Evolutionary conservation across 2,797 vertebrate species (phyloP).

Genomic region (Nothura maculosa): DNA sequence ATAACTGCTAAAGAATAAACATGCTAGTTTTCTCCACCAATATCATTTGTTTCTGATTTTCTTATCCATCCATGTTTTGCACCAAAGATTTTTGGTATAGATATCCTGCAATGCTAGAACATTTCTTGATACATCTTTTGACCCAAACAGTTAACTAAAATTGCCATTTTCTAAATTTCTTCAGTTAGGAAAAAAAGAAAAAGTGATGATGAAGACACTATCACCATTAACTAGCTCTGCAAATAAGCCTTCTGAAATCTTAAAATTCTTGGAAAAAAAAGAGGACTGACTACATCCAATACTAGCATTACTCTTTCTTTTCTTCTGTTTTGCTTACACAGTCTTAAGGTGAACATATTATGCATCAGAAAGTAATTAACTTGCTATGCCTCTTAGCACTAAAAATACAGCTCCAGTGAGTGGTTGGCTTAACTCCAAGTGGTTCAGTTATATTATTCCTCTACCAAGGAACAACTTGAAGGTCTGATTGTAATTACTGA

Average conservation of each 20-base stretch:
- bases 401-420: not conserved
- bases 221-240: not conserved
- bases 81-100: not conserved
- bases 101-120: not conserved
- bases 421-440: not conserved
- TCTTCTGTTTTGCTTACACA: no score
- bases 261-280: not conserved
- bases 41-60: not conserved
- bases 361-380: constrained; percentile 3
- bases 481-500: constrained; percentile 7
- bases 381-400: not conserved
- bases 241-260: constrained; percentile 9
- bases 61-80: not conserved
- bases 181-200: not conserved
- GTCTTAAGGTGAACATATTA: not conserved
- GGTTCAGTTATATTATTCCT: not conserved
- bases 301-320: not conserved
- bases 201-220: not conserved
- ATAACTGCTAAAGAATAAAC: not conserved
- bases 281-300: not conserved
- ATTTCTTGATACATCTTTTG: not conserved
- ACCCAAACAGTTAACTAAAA: not conserved
- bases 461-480: not conserved
- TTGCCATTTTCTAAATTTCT: not conserved
- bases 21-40: not conserved